These are phyloP conservation scores for Bradypus variegatus DNA, from an alignment of 2,797 vertebrate genomes.

Conservation along the genomic window DNA sequence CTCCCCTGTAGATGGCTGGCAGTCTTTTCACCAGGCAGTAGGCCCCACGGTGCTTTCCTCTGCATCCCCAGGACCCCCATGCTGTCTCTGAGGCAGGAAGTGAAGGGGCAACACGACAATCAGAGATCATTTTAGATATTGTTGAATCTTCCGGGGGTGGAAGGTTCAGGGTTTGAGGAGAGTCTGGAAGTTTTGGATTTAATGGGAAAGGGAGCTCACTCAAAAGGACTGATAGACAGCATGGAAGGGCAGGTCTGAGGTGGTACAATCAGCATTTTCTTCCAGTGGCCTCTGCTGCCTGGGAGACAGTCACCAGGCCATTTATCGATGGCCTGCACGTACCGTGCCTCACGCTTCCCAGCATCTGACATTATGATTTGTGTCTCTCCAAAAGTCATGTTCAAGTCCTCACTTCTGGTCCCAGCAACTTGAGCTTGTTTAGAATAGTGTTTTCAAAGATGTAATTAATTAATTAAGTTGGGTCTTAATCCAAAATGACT, in stretches of 20 bases:
- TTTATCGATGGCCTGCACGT: too few relatives aligned
- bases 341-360: too few relatives aligned
- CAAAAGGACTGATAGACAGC: neutral
- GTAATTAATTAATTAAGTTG: too few relatives aligned
- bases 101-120: neutral
- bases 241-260: neutral
- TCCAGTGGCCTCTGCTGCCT: neutral
- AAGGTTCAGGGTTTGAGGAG: neutral
- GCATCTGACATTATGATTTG: too few relatives aligned
- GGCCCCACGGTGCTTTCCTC: neutral
- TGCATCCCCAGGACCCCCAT: neutral
- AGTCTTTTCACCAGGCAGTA: neutral
- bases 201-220: neutral
- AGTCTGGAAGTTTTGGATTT: neutral
- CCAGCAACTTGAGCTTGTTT: too few relatives aligned
- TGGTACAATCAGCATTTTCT: rapidly evolving
- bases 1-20: neutral
- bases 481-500: too few relatives aligned
- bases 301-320: neutral
- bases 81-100: too few relatives aligned
- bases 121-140: neutral
- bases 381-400: too few relatives aligned
- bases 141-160: neutral
- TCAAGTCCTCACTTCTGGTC: too few relatives aligned
- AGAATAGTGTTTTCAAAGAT: too few relatives aligned